Percentiles rank a stretch among this genome's conserved stretches.
Evolutionary conservation across 2,888 invertebrate genomes (phyloP).

Genomic region (Polydrusus tereticollis): DNA sequence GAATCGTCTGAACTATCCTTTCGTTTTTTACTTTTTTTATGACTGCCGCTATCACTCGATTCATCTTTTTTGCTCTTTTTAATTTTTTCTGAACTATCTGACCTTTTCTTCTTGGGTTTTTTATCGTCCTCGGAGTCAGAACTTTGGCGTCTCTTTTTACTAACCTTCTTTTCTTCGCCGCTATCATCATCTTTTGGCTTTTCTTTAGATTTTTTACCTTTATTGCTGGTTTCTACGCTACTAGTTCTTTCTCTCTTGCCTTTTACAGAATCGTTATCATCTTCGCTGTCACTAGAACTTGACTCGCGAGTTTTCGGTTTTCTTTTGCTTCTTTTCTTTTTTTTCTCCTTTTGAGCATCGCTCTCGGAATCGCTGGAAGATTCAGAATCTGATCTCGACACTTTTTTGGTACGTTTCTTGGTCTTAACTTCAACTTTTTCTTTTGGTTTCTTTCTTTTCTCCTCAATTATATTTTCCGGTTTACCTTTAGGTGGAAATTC

Average conservation of each 20-base stretch:
- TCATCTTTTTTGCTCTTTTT: slow-evolving; percentile 66
- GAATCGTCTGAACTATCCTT: slow-evolving; percentile 64
- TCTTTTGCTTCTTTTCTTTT: slow-evolving; percentile 62
- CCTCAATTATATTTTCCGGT: slow-evolving; percentile 64
- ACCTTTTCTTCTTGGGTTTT: slow-evolving; percentile 72
- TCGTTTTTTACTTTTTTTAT: slow-evolving; percentile 60
- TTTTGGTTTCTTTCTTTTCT: slow-evolving; percentile 67
- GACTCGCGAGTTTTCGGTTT: slow-evolving; percentile 67
- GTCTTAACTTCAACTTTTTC: slow-evolving; percentile 59
- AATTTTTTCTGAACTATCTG: slow-evolving; percentile 68
- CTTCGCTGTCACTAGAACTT: slow-evolving; percentile 68
- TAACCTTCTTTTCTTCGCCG: slow-evolving; percentile 68
- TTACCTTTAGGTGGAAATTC: slow-evolving; percentile 71
- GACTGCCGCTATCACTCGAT: slow-evolving; percentile 64
- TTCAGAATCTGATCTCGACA: slow-evolving; percentile 63
- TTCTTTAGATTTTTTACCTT: slow-evolving; percentile 68
- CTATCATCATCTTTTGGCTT: slow-evolving; percentile 68
- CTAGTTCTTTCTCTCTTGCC: slow-evolving; percentile 69
- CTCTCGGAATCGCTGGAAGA: slow-evolving; percentile 65
- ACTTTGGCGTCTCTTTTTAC: slow-evolving; percentile 72
- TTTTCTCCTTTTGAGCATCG: slow-evolving; percentile 61
- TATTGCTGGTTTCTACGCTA: slow-evolving; percentile 68
- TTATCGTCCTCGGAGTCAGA: slow-evolving; percentile 73
- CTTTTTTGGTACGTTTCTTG: slow-evolving; percentile 65
- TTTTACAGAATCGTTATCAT: slow-evolving; percentile 61